A percentile compares a stretch with the other conserved stretches of the same genome.
phyloP scores from a whole-genome alignment of 2,797 vertebrate species.

The Holocentrus rufus region DNA sequence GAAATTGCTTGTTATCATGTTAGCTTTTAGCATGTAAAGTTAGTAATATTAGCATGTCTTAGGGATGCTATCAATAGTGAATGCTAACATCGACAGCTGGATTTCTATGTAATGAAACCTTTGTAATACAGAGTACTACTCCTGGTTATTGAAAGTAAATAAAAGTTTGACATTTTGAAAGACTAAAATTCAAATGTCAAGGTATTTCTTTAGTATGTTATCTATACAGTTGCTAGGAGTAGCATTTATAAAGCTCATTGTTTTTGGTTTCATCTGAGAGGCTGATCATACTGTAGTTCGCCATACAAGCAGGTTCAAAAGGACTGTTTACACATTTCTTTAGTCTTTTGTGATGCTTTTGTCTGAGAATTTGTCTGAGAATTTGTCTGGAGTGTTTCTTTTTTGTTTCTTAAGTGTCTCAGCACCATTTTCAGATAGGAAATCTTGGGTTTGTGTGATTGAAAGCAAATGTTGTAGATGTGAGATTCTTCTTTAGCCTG shows the following conservation, averaged over 20 bases:
- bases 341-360: neutral
- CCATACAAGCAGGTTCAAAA: neutral
- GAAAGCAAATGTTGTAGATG: conserved; percentile 33
- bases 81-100: neutral
- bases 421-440: conserved; percentile 10
- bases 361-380: neutral
- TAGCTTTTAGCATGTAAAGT: too few species aligned
- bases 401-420: conserved; percentile 17
- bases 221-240: too few species aligned
- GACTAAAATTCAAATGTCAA: neutral
- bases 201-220: neutral
- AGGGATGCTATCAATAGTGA: neutral
- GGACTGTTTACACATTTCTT: conserved; percentile 6
- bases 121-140: neutral
- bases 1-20: neutral
- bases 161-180: neutral
- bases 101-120: neutral
- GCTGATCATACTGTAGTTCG: neutral
- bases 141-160: neutral
- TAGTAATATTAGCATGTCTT: too few species aligned
- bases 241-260: neutral
- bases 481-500: conserved; percentile 16
- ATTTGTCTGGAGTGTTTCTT: conserved; percentile 18
- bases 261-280: neutral
- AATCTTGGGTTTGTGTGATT: conserved; percentile 23